Evolutionary conservation across 2,797 vertebrate genomes (phyloP).

Genomic region (Rhinella marina): DNA sequence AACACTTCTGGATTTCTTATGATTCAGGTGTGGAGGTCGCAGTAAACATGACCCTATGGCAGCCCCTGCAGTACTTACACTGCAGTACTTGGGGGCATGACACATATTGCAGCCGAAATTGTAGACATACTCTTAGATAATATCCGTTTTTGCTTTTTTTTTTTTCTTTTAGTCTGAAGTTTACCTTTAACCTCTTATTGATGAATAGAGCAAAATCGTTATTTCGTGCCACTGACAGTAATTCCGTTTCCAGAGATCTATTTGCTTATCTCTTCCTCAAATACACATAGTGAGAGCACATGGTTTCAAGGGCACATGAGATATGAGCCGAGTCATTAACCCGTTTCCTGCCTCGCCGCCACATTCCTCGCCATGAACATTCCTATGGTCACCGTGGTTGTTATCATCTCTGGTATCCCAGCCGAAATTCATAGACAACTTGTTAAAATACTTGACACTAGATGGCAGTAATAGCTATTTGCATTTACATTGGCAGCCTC

Average conservation of each 20-base stretch:
- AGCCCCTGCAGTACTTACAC: too few relatives aligned
- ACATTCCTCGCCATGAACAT: neutral
- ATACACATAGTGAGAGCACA: conserved; percentile 30
- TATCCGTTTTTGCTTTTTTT: too few relatives aligned
- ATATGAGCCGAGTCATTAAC: conserved; percentile 1
- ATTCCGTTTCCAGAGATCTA: conserved; percentile 30
- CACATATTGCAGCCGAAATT: too few relatives aligned
- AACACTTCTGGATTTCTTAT: too few relatives aligned
- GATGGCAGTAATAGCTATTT: neutral
- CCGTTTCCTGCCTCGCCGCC: neutral
- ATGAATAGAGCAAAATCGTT: neutral
- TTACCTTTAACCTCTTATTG: neutral
- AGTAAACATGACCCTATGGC: too few relatives aligned
- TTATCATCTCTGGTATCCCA: neutral
- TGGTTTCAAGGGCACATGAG: neutral
- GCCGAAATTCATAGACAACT: neutral
- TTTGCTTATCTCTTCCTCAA: conserved; percentile 42
- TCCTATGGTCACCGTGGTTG: neutral
- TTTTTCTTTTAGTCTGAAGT: neutral
- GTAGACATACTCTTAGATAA: neutral
- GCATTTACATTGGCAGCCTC: neutral
- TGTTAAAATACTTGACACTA: neutral
- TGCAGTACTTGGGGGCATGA: too few relatives aligned
- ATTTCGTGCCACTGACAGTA: neutral
- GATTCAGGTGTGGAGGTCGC: too few relatives aligned